phyloP scores from a whole-genome alignment of 2,113 vertebrate species.

The Atrichornis clamosus region DNA sequence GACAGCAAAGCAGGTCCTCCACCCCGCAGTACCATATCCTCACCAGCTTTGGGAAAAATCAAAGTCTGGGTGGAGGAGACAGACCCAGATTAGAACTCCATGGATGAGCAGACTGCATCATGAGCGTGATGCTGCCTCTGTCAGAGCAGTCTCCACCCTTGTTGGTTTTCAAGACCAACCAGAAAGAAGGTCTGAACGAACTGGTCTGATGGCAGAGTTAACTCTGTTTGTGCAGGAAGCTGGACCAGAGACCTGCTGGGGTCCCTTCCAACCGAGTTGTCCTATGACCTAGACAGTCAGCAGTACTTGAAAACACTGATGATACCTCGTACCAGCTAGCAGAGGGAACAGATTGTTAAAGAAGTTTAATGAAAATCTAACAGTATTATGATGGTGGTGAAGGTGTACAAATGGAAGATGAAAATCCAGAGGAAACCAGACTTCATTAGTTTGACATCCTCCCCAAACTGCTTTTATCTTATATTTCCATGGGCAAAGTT shows the following conservation, averaged over 20 bases:
- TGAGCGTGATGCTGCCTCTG: not conserved
- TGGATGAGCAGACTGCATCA: not conserved
- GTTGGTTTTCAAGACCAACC: not conserved
- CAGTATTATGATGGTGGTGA: not conserved
- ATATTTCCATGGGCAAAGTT: not conserved
- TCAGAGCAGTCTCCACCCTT: not conserved
- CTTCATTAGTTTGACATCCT: not conserved
- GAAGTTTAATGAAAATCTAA: not conserved
- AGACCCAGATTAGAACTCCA: not conserved
- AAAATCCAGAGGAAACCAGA: not conserved
- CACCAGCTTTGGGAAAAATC: not conserved
- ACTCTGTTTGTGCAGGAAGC: not conserved
- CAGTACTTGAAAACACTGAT: not conserved
- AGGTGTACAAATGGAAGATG: not conserved
- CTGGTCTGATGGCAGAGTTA: not conserved
- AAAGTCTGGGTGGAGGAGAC: not conserved
- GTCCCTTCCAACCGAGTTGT: not conserved
- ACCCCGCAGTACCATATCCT: accelerated
- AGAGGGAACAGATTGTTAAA: not conserved
- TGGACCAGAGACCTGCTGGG: not conserved
- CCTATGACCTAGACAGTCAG: not conserved
- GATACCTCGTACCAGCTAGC: not conserved
- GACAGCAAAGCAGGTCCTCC: not conserved
- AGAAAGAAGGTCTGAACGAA: not conserved
- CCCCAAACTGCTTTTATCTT: not conserved